Base-by-base conservation (phyloP, 2,888 invertebrate genomes). In the Spodoptera exigua region DNA sequence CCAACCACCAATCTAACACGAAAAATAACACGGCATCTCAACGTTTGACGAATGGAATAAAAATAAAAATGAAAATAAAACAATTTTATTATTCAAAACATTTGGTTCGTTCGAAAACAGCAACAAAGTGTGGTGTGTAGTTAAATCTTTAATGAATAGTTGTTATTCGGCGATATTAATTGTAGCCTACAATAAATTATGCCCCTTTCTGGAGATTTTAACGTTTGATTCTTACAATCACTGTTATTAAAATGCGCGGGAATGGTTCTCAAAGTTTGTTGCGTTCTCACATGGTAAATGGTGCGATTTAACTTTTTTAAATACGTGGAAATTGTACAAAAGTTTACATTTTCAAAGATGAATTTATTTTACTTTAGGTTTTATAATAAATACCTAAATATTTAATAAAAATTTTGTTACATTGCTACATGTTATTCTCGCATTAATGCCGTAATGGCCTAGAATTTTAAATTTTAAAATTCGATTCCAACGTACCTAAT, bases 161-260 rank as follows among this genome's bases (percentile, higher is more conserved):
- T 74, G 66, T 89, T 90, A 89, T 87, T 83, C 86, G 82, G 83
- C 87, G 85, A 86, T 88, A 86, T 88, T 91, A 91, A 90, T 90
- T 90, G 89, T 85, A 72, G 81, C 85, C 84, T 85, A 76, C 43
- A 47, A 81, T 82, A 86, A 88, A 88, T 87, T 87, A 88, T 77
- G 77, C 75, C 63, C 74, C 70, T 65, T 68, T 65, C 62, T 71
- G 62, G 74, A 81, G 85, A 87, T 88, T 85, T 84, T 82, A 85
- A 88, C 87, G 84, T 83, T 80, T 79, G 87, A 86, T 87, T 82
- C 81, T 74, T 74, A 80, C 84, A 82, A 88, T 81, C 82, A 85
- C 88, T 90, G 80, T 90, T 87, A 90, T 90, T 90, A 90, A 77
- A 75, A 76, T 61, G 61, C 51, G 56, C 67, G 52, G 57, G 53